Conservation (phyloP, 1,140 invertebrate species). For the Subanguina moxae region DNA sequence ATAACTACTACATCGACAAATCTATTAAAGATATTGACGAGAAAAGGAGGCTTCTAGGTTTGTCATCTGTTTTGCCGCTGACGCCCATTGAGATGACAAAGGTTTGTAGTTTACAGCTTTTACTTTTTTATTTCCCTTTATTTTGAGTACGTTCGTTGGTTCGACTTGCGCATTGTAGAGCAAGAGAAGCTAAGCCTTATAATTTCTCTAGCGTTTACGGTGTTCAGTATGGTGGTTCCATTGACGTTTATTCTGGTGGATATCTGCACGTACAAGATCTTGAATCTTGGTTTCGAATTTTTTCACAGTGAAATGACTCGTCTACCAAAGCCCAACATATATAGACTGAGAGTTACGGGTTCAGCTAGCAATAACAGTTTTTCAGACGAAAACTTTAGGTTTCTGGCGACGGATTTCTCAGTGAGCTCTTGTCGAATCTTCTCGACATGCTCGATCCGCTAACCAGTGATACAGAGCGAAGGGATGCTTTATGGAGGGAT, state of each 20-base stretch:
- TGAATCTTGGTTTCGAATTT: constrained; percentile 29
- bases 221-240: constrained; percentile 26
- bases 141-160: constrained; percentile 27
- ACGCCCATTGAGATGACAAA: constrained; percentile 24
- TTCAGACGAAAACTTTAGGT: constrained; percentile 16
- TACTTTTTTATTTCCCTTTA: neutral
- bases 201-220: constrained; percentile 23
- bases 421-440: constrained; percentile 30
- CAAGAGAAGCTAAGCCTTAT: constrained; percentile 21
- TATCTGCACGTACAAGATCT: constrained; percentile 26
- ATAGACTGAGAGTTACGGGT: constrained; percentile 31
- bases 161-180: constrained; percentile 11
- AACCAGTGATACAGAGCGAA: constrained; percentile 17
- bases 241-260: constrained; percentile 28
- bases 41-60: constrained; percentile 10
- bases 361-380: neutral
- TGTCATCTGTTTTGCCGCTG: constrained; percentile 27
- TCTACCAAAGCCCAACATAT: constrained; percentile 33
- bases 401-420: constrained; percentile 40
- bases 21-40: constrained; percentile 31
- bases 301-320: constrained; percentile 30
- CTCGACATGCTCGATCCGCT: constrained; percentile 38
- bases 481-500: constrained; percentile 33
- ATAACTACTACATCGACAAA: constrained; percentile 32
- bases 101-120: constrained; percentile 15